Percentiles rank a stretch among this genome's conserved stretches.
Conservation (phyloP, 2,113 vertebrate genomes). For the Oncorhynchus gorbuscha region DNA sequence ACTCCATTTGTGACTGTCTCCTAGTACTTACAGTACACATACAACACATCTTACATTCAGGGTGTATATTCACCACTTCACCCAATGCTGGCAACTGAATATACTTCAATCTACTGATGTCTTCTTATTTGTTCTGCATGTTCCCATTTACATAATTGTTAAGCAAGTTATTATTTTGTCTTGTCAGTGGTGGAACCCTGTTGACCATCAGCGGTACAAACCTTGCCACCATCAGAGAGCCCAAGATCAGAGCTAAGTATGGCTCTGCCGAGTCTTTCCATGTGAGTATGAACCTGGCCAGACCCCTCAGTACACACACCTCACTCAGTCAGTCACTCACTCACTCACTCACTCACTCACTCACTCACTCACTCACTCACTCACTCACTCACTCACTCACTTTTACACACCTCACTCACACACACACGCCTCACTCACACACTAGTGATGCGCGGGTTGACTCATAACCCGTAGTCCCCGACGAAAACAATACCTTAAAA, state of each 20-base stretch:
- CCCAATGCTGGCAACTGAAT: too few species aligned
- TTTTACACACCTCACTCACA: too few species aligned
- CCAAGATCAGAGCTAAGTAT: slow-evolving; percentile 92
- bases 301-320: too few species aligned
- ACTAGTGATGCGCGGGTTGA: too few species aligned
- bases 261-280: slow-evolving; percentile 86
- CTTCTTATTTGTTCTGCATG: too few species aligned
- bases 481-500: too few species aligned
- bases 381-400: too few species aligned
- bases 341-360: too few species aligned
- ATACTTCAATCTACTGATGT: too few species aligned
- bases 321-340: not conserved
- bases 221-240: slow-evolving; percentile 91
- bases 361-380: not conserved
- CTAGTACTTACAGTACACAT: not conserved
- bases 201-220: slow-evolving; percentile 91
- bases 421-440: too few species aligned
- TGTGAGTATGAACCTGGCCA: slow-evolving; percentile 74
- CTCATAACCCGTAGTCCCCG: too few species aligned
- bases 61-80: not conserved
- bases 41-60: not conserved
- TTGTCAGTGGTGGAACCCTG: slow-evolving; percentile 84
- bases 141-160: not conserved
- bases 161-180: not conserved
- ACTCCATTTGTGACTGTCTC: not conserved